Conservation (phyloP, 2,888 invertebrate species). For the Ichneumoninae sp. region DNA sequence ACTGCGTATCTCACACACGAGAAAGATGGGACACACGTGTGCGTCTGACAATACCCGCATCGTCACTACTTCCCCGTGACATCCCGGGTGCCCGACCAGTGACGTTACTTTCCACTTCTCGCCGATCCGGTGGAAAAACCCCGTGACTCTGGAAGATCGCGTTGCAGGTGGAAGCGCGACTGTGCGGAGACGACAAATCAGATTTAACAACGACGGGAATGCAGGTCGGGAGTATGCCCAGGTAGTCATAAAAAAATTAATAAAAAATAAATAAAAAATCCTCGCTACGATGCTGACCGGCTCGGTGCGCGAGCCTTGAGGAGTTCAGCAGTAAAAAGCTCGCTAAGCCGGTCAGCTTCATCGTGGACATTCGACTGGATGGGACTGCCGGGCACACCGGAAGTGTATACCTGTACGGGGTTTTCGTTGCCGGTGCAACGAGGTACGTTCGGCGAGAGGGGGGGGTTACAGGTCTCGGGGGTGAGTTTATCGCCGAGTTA, state of each 20-base stretch:
- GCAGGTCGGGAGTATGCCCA: conserved; percentile 69
- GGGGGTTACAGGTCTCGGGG: conserved; percentile 76
- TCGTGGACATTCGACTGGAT: conserved; percentile 28
- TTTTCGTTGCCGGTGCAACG: conserved; percentile 60
- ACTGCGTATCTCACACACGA: no score
- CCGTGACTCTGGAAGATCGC: conserved; percentile 40
- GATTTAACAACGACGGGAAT: conserved; percentile 77
- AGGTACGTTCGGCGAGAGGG: conserved; percentile 64
- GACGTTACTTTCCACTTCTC: conserved; percentile 16
- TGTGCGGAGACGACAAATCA: conserved; percentile 73
- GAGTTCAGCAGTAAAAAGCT: conserved; percentile 7
- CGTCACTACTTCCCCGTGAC: background rate
- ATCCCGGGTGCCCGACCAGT: background rate
- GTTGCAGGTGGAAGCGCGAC: conserved; percentile 29
- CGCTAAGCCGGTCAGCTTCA: conserved; percentile 44
- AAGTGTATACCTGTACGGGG: conserved; percentile 13
- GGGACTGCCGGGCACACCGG: background rate
- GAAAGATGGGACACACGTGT: background rate
- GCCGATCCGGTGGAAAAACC: background rate
- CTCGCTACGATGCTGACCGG: conserved; percentile 59
- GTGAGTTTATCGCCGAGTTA: conserved; percentile 85
- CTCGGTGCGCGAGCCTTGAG: background rate
- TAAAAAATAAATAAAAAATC: background rate
- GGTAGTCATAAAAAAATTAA: conserved; percentile 1
- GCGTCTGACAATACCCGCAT: background rate